phyloP scores from a whole-genome alignment of 2,113 vertebrate species.

The Lathamus discolor region DNA sequence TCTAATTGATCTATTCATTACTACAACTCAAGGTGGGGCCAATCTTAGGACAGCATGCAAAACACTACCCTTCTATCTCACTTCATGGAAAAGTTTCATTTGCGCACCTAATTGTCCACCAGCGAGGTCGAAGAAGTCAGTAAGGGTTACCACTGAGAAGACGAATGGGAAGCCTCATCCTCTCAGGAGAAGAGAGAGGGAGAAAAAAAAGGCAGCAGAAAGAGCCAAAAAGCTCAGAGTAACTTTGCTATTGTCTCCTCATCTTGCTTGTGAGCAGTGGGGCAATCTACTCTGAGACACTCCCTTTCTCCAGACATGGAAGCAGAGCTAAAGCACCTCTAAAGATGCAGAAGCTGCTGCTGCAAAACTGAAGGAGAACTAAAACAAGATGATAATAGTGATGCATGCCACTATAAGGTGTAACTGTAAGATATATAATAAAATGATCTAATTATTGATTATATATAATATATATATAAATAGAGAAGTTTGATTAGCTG shows the following conservation, averaged over 20 bases:
- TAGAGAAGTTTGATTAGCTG: not conserved
- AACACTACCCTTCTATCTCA: not conserved
- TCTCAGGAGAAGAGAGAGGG: not conserved
- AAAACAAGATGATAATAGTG: not conserved
- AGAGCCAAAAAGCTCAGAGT: not conserved
- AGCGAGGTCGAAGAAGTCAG: not conserved
- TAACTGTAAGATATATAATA: not conserved
- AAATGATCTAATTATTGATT: not conserved
- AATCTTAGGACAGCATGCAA: not conserved
- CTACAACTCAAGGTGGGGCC: not conserved
- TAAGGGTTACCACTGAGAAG: not conserved
- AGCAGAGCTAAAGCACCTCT: not conserved
- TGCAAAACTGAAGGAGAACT: not conserved
- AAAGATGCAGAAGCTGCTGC: not conserved
- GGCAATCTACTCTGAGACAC: not conserved
- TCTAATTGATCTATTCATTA: not conserved
- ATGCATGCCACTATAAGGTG: not conserved
- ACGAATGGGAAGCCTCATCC: not conserved
- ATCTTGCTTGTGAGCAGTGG: not conserved
- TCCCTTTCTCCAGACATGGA: not conserved
- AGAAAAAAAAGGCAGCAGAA: not conserved
- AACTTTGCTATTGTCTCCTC: not conserved
- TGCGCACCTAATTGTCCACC: not conserved
- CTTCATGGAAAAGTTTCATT: not conserved
- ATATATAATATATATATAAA: not conserved